Percentiles rank a stretch among this genome's conserved stretches.
phyloP scores from a whole-genome alignment of 2,888 invertebrate species.

The Ferrisia virgata region DNA sequence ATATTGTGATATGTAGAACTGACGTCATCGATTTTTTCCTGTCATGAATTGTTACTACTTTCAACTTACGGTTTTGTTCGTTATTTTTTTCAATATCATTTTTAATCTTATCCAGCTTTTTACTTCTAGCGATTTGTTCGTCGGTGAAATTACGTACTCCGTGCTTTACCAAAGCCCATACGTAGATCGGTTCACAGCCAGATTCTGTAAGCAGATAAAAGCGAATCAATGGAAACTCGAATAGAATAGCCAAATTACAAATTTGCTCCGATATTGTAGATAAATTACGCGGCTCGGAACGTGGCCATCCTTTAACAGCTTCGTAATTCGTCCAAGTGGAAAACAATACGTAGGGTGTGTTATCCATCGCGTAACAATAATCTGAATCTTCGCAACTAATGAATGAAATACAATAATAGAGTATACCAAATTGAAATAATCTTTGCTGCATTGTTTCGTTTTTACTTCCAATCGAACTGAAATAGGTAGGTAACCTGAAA shows the following conservation, averaged over 20 bases:
- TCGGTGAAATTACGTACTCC: too few relatives aligned
- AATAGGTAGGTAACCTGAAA: too few relatives aligned
- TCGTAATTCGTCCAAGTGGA: background rate
- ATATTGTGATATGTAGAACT: too few relatives aligned
- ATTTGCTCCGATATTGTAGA: too few relatives aligned
- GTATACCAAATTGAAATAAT: background rate
- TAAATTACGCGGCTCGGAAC: background rate
- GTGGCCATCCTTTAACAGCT: background rate
- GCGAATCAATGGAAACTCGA: background rate
- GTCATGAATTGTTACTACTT: too few relatives aligned
- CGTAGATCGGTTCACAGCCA: background rate
- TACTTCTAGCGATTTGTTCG: background rate
- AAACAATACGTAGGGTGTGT: background rate
- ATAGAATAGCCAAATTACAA: too few relatives aligned
- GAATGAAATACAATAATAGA: background rate
- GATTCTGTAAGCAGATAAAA: background rate
- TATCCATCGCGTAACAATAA: background rate
- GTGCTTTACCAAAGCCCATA: background rate
- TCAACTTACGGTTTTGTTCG: background rate
- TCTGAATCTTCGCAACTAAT: background rate
- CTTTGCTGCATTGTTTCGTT: background rate
- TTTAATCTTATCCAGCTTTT: too few relatives aligned
- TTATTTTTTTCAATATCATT: background rate
- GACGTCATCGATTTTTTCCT: too few relatives aligned
- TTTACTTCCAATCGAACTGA: too few relatives aligned